phyloP scores from a whole-genome alignment of 2,113 vertebrate species.

The Heterocephalus glaber region DNA sequence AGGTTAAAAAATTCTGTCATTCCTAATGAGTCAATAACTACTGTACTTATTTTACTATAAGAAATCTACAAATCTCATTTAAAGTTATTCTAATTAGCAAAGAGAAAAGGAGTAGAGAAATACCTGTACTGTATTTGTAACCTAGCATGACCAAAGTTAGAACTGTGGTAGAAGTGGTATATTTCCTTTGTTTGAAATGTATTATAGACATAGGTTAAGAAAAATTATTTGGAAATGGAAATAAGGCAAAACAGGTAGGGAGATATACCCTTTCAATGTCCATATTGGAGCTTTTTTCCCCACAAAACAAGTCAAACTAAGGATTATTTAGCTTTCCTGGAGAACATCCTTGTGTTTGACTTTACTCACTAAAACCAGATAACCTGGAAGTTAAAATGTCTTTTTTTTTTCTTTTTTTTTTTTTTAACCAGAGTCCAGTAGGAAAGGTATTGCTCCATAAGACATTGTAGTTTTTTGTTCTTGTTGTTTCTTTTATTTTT shows the following conservation, averaged over 20 bases:
- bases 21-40: background rate
- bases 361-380: background rate
- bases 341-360: background rate
- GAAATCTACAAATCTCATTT: background rate
- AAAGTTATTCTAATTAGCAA: slow-evolving; percentile 15
- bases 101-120: background rate
- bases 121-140: background rate
- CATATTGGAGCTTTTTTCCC: background rate
- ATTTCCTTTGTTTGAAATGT: background rate
- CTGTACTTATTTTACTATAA: background rate
- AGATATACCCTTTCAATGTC: background rate
- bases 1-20: background rate
- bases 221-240: slow-evolving; percentile 11
- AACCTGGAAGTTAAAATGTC: background rate
- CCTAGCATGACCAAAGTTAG: background rate
- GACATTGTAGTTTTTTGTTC: background rate
- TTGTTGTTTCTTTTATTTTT: too few species aligned
- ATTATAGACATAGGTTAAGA: background rate
- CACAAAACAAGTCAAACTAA: background rate
- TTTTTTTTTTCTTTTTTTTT: background rate
- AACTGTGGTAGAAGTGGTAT: background rate
- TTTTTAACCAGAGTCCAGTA: background rate
- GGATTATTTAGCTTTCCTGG: background rate
- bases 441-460: background rate
- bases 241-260: background rate